Conservation (phyloP, 2,113 vertebrate genomes). For the Chaetodon trifascialis region DNA sequence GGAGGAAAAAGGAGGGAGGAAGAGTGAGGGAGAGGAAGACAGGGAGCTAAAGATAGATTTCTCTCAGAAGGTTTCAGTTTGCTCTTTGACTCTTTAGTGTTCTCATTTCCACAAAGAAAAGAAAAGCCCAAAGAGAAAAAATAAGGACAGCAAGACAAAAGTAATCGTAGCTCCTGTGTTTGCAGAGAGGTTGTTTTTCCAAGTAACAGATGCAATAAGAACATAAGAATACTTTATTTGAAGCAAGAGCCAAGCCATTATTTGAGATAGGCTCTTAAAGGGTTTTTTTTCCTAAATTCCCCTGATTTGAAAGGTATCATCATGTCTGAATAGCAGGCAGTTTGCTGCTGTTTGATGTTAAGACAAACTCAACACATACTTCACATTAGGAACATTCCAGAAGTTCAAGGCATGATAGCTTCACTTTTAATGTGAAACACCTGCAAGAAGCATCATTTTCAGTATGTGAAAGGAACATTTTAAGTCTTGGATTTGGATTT, state of each 20-base stretch:
- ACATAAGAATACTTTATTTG: background rate
- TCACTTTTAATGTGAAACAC: constrained; percentile 3
- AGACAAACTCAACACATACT: background rate
- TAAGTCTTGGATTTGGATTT: too few species aligned
- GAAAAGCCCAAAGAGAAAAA: constrained; percentile 16
- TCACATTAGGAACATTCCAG: background rate
- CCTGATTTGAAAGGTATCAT: background rate
- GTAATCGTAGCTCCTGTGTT: background rate
- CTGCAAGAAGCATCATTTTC: background rate
- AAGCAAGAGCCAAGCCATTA: background rate
- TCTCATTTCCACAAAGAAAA: constrained; percentile 35
- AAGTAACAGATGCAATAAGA: too few species aligned
- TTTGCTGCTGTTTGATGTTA: background rate
- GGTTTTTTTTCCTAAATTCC: background rate
- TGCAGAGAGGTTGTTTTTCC: background rate
- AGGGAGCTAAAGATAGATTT: constrained; percentile 60
- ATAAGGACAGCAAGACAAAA: background rate
- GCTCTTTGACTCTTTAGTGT: constrained; percentile 50
- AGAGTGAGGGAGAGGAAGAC: constrained; percentile 32
- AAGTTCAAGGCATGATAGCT: too few species aligned
- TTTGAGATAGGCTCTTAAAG: background rate
- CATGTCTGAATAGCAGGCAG: background rate
- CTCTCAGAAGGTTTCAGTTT: constrained; percentile 39
- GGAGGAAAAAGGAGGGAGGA: constrained; percentile 10
- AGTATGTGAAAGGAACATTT: background rate